phyloP scores from a whole-genome alignment of 2,113 vertebrate species.

The Tichodroma muraria region DNA sequence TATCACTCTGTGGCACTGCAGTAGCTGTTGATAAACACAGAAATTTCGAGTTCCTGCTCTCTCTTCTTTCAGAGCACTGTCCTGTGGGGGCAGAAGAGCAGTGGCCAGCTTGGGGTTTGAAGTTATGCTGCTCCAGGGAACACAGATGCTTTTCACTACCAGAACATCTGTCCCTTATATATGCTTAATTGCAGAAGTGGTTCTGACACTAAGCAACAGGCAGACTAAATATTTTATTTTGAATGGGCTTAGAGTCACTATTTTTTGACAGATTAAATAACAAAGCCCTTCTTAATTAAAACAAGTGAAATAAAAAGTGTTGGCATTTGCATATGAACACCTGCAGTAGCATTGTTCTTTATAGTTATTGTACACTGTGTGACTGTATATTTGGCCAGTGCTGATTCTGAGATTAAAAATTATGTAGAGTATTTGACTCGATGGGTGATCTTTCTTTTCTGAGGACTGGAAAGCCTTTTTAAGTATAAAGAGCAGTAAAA shows the following conservation, averaged over 20 bases:
- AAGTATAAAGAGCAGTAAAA: conserved; percentile 10
- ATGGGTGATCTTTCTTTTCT: neutral
- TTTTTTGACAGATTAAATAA: conserved; percentile 30
- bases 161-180: neutral
- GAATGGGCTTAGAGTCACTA: neutral
- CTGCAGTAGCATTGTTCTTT: conserved; percentile 27
- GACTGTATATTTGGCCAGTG: neutral
- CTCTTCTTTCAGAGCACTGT: neutral
- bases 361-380: neutral
- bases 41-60: neutral
- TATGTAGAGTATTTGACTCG: neutral
- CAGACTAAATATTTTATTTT: conserved; percentile 24
- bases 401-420: conserved; percentile 24
- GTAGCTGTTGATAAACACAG: neutral
- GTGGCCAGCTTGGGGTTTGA: neutral
- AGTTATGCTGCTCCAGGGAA: neutral
- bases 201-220: neutral
- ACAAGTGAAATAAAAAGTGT: conserved; percentile 34
- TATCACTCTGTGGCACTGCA: neutral
- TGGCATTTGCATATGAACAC: conserved; percentile 48
- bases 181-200: neutral
- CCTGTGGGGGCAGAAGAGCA: neutral
- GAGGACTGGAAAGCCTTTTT: neutral
- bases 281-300: conserved; percentile 46
- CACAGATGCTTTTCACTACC: neutral